Conservation (phyloP, 2,113 vertebrate species). For the Galbula dea region DNA sequence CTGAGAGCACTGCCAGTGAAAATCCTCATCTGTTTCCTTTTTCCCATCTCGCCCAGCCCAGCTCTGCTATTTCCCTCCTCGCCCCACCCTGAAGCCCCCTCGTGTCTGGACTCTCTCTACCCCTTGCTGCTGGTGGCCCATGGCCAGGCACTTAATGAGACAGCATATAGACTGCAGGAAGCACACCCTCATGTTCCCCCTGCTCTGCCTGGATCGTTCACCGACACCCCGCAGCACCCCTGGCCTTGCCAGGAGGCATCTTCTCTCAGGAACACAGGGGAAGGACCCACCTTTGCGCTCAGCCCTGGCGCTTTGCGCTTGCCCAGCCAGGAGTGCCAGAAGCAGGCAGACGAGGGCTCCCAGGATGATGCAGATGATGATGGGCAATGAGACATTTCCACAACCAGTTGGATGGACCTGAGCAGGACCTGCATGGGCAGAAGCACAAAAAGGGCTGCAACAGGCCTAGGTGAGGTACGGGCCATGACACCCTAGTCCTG, state of each 20-base stretch:
- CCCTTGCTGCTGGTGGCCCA: neutral
- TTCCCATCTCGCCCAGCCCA: neutral
- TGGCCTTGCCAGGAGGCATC: neutral
- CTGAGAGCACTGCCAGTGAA: neutral
- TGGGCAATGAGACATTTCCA: neutral
- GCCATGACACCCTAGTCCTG: neutral
- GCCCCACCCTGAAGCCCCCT: neutral
- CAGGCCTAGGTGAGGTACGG: neutral
- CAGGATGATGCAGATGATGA: neutral
- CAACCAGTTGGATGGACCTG: rapidly evolving
- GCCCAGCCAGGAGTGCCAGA: neutral
- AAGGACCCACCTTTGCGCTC: neutral
- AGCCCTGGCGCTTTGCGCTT: neutral
- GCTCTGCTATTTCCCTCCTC: neutral
- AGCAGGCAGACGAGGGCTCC: neutral
- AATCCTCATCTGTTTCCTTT: neutral
- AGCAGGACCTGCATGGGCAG: neutral
- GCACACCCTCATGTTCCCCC: neutral
- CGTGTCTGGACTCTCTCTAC: too few relatives aligned
- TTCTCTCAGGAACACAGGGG: neutral
- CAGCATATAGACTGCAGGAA: neutral
- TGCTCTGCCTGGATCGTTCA: neutral
- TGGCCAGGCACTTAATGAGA: neutral
- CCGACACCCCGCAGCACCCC: neutral
- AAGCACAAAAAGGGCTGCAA: neutral